Conservation (phyloP, 2,888 invertebrate genomes). For the Lasioglossum marginatum region DNA sequence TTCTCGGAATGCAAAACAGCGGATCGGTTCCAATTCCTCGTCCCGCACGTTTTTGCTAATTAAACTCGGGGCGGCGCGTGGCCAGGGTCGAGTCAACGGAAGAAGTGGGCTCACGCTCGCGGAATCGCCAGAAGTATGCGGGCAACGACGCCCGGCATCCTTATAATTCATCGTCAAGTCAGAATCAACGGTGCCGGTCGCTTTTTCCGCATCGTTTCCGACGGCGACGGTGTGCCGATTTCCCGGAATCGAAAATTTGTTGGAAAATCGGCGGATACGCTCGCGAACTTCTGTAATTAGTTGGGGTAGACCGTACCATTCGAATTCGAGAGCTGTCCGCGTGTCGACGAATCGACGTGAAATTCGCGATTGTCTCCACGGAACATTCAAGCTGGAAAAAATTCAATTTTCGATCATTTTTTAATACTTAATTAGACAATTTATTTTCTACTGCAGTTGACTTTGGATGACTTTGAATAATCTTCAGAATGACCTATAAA, state of each 20-base stretch:
- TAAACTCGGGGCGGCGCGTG: constrained; percentile 17
- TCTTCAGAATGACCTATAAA: no score
- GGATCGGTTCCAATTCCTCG: neutral
- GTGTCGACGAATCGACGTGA: constrained; percentile 7
- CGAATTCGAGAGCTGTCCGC: constrained; percentile 1
- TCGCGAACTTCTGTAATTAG: constrained; percentile 49
- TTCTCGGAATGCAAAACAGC: constrained; percentile 1
- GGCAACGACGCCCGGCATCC: constrained; percentile 34
- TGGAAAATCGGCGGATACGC: no score
- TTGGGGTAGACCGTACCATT: neutral
- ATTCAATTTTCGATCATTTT: no score
- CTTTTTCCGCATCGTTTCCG: constrained; percentile 12
- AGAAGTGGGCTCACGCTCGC: neutral
- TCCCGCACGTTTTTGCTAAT: constrained; percentile 42
- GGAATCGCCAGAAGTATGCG: constrained; percentile 25
- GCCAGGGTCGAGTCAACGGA: neutral
- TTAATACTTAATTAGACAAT: no score
- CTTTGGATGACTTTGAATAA: no score
- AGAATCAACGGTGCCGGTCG: constrained; percentile 5
- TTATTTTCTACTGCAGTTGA: no score
- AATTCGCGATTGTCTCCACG: neutral
- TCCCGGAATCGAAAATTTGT: constrained; percentile 16
- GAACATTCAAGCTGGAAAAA: no score
- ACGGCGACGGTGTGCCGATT: neutral
- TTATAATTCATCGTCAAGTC: constrained; percentile 49